Evolutionary conservation across 2,113 vertebrate genomes (phyloP).

Genomic region (Leptosomus discolor): DNA sequence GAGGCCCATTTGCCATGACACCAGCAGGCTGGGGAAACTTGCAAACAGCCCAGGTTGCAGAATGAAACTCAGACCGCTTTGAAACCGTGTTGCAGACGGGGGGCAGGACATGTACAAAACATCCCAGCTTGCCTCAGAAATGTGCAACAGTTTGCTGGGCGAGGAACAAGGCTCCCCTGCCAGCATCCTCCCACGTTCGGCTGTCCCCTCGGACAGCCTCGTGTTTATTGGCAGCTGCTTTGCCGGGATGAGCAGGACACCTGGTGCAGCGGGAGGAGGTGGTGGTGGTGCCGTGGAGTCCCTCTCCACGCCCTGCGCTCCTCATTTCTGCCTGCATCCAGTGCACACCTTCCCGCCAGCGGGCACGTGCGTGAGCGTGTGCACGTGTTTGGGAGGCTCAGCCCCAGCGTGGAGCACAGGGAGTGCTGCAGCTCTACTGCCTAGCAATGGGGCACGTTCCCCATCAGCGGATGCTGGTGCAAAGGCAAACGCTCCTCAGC

Average conservation of each 20-base stretch:
- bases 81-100: accelerated
- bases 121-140: not conserved
- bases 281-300: not conserved
- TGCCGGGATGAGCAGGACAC: not conserved
- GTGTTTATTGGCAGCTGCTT: not conserved
- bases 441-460: accelerated
- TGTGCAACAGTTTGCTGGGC: not conserved
- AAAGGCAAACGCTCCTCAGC: not conserved
- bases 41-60: not conserved
- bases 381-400: not conserved
- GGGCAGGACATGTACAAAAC: not conserved
- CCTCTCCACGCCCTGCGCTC: not conserved
- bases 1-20: not conserved
- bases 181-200: not conserved
- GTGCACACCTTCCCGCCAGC: not conserved
- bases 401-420: not conserved
- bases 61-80: not conserved
- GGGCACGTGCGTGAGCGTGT: too few relatives aligned
- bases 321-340: not conserved
- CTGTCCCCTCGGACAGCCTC: not conserved
- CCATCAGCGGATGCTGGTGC: not conserved
- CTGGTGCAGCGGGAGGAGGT: not conserved
- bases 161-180: not conserved
- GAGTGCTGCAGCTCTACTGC: not conserved
- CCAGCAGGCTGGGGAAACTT: not conserved